Evolutionary conservation across 2,113 vertebrate genomes (phyloP).

Genomic region (Tamias sibiricus): DNA sequence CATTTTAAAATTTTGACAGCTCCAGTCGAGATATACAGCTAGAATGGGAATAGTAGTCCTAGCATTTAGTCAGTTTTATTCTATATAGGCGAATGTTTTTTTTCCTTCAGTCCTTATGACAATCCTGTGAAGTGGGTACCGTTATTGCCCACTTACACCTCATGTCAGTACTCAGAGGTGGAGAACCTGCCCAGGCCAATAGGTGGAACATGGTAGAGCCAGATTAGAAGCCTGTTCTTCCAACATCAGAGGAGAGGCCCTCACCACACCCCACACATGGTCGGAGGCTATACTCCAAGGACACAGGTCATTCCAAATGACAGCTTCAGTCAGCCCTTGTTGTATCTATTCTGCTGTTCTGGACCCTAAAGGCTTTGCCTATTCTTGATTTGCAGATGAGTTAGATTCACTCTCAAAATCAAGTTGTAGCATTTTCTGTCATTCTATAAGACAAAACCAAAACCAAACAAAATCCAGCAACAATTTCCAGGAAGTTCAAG

Average conservation of each 20-base stretch:
- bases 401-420: neutral
- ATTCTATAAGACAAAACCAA: conserved; percentile 13
- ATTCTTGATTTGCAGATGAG: neutral
- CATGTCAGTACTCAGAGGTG: neutral
- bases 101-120: conserved; percentile 33
- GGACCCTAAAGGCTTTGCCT: no score
- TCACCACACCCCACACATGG: no score
- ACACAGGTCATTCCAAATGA: neutral
- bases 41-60: neutral
- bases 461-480: neutral
- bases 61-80: neutral
- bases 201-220: neutral
- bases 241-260: neutral
- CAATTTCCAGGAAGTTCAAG: neutral
- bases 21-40: neutral
- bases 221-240: neutral
- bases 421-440: neutral
- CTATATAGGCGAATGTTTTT: neutral
- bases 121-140: neutral
- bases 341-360: neutral
- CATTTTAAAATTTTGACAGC: conserved; percentile 39
- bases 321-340: neutral
- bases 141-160: neutral
- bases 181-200: neutral
- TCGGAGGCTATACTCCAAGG: neutral